These are phyloP conservation scores for Doryteuthis pealeii DNA, from an alignment of 1,140 invertebrate genomes.

Conservation along the genomic window DNA sequence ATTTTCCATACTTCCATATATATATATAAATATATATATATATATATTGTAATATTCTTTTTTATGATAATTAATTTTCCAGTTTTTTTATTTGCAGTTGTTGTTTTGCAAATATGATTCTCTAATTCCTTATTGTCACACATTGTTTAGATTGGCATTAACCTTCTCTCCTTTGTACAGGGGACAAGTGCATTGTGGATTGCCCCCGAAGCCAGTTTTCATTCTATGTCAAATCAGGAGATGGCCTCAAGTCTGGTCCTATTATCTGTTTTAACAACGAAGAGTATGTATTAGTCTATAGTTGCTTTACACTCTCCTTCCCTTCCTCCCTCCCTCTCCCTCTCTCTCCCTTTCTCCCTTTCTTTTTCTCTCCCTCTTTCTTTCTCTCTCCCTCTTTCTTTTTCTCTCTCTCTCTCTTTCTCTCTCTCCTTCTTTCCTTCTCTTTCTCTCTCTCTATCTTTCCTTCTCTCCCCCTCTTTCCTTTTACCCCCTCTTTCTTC, in stretches of 20 bases:
- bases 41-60: too few species aligned
- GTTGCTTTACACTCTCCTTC: background rate
- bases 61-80: too few species aligned
- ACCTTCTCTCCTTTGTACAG: background rate
- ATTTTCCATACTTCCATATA: too few species aligned
- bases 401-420: background rate
- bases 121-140: too few species aligned
- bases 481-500: too few species aligned
- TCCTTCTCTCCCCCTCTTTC: too few species aligned
- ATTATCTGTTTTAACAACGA: constrained; percentile 12
- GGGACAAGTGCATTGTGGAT: background rate
- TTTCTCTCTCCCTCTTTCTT: background rate
- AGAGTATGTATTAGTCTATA: background rate
- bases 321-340: background rate
- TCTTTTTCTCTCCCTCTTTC: background rate
- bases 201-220: constrained; percentile 7
- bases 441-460: too few species aligned
- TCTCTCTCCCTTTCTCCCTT: background rate
- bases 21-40: too few species aligned
- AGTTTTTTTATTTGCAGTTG: too few species aligned
- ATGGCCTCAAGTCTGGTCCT: background rate
- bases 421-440: background rate
- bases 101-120: too few species aligned
- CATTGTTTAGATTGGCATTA: too few species aligned
- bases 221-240: constrained; percentile 6